Base-by-base conservation (phyloP, 37 sponge, comb jelly and placozoan species). In the Axinella damicornis region DNA sequence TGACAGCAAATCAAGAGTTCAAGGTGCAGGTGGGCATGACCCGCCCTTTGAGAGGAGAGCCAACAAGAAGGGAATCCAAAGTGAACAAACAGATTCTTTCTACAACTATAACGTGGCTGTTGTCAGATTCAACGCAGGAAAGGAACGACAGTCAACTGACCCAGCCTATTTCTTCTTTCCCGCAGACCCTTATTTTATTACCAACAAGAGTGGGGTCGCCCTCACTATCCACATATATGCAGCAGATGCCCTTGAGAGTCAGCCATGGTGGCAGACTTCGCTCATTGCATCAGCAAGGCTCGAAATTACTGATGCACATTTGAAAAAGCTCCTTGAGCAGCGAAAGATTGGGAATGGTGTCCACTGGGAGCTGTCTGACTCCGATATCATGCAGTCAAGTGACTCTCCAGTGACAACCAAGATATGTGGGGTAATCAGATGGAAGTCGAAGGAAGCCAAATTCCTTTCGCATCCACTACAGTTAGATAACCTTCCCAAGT, bases 101-200 rank as follows among this genome's bases (percentile, higher is more conserved):
- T 46, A 46, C 27, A 34, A 35, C 34, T 66, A 66, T 30, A 66
- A 24, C 18, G 34, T 66, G 67, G 30, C 67, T 27, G 67, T 66
- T 17, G 34, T 66, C 34, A 66, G 27, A 30, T 24, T 24, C 67
- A 31, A 31, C 67, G 67, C 31, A 35, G 67, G 2, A 34, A 24
- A 25, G 67, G 34, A 46, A 9, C 46, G 9, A 46, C 46, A 12
- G 4, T 46, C 46, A 46, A 46, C 46, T 46, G 46, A 46, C 9
- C 46, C 78, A 31, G 82, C 71, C 2, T 81, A 81, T 58, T 69
- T 71, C 58, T 81, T 81, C 59, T 81, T 57, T 37, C 59, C 82
- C 14, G 16, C 39, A 5, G 17, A 34, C 57, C 57, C 57, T 0
- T 59, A 39, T 15, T 39, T 77, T 25, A 31, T 17, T 21, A 36